Base-by-base conservation (phyloP, 2,888 invertebrate genomes). In the Tenthredo livida region DNA sequence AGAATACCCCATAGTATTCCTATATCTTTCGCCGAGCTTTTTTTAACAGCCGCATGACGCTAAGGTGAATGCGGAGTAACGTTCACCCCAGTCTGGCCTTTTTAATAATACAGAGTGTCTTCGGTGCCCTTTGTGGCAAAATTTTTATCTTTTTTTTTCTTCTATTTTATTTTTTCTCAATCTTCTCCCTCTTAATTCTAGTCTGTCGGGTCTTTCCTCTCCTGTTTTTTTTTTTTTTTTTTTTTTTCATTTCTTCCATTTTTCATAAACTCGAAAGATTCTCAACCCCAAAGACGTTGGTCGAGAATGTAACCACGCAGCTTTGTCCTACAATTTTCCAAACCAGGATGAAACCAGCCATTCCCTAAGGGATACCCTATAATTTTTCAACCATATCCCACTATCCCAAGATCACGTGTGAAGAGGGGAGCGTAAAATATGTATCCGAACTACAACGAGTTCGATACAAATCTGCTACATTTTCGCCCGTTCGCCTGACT, bases 321-420 rank as follows among this genome's bases (percentile, higher is more conserved):
- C 10, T 75, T 43, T 75, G 33, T 47, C 25, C 75, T 25, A 3
- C n/a, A 5, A n/a, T 21, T 47, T 40, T 43, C 47, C 1, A 61
- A 61, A 25, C 61, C 25, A 61, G 61, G 4, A 61, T 7, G 12
- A 25, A 21, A 25, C 25, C 61, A 61, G n/a, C 7, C n/a, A 2
- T 84, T 84, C 85, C 84, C 84, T 29, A 29, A 29, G 86, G 86
- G 67, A 73, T 72, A 40, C 37, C 43, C 80, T 85, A 87, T 87
- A 87, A 87, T 87, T 87, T 86, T 86, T 87, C 85, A 86, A 87
- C 86, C 85, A 80, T 12, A 25, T 10, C 61, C 12, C 25, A 21
- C 61, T 61, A 83, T 50, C 84, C 84, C 85, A 86, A 85, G 85
- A 61, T 84, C 84, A 61, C 85, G 84, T 50, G 25, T 15, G 29